phyloP scores from a whole-genome alignment of 2,113 vertebrate species.

The Chiloscyllium plagiosum region DNA sequence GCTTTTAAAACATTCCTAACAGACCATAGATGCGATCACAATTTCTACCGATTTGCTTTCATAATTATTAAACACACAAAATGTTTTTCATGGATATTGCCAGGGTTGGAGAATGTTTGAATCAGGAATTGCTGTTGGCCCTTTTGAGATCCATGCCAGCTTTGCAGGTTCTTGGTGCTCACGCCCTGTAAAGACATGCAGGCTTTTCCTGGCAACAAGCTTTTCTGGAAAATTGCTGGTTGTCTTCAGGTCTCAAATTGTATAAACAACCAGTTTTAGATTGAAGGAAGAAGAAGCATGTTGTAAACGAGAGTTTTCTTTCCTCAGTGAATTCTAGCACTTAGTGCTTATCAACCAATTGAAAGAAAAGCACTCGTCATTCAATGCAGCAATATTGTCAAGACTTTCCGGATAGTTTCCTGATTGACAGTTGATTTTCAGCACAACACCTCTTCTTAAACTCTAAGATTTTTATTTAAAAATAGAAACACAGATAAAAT shows the following conservation, averaged over 20 bases:
- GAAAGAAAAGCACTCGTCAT: neutral
- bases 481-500: neutral
- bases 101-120: conserved; percentile 51
- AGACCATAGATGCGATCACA: no score
- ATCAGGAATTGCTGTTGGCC: neutral
- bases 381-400: neutral
- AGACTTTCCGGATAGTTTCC: neutral
- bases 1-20: conserved; percentile 48
- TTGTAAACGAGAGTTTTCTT: neutral
- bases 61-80: conserved; percentile 51
- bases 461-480: no score
- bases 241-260: neutral
- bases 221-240: neutral
- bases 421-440: neutral
- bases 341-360: neutral
- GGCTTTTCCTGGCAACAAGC: neutral
- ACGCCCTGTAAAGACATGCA: neutral
- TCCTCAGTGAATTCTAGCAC: neutral
- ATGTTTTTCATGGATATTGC: no score
- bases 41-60: conserved; percentile 47
- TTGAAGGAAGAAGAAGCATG: neutral
- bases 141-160: neutral
- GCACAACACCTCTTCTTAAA: no score
- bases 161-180: neutral
- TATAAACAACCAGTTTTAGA: neutral